Base-by-base conservation (phyloP, 2,797 vertebrate species). In the Scleropages formosus region DNA sequence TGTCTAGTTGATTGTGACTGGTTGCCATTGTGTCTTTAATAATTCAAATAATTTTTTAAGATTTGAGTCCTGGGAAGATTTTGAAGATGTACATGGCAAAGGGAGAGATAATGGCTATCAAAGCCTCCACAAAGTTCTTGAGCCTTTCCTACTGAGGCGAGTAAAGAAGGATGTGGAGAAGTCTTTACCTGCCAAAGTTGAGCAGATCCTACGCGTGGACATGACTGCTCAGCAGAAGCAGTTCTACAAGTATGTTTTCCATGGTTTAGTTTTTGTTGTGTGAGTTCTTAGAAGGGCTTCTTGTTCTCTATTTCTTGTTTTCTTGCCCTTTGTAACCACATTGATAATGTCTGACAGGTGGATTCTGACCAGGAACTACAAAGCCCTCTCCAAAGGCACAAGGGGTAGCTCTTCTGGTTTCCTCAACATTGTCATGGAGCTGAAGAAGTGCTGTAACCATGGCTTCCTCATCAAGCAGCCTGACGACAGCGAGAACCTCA, bases 101-200 rank as follows among this genome's bases (percentile, higher is more conserved):
- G 98, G 96, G 31, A 91, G 94, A 69, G 98, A 99, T 10, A 99
- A 99, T 0, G 96, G 97, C 59, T 99, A 98, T 83, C 97, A 98
- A 85, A 96, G 96, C 83, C 95, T 99, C 53, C 98, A 99, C 86
- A 99, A 98, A 87, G 97, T 99, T 79, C 92, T 99, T 6, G 97
- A 99, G 83, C 98, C 98, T 0, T 99, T 99, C 82, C 94, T 99
- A 1, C 90, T 99, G 53, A 93, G 98, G 8, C 94, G 98, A 47
- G 97, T 99, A 69, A 99, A 99, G 88, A 99, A 99, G 78, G 98
- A 99, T 0, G 97, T 99, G 78, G 98, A 99, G 84, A 99, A 99
- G 82, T 99, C 98, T 59, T 90, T 99, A 64, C 97, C 98, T 13
- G 98, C 98, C 85, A 99, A 99, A 85, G 97, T 99, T 88, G 98